Evolutionary conservation across 1,140 invertebrate species (phyloP).

Genomic region (Gonioctena quinquepunctata): DNA sequence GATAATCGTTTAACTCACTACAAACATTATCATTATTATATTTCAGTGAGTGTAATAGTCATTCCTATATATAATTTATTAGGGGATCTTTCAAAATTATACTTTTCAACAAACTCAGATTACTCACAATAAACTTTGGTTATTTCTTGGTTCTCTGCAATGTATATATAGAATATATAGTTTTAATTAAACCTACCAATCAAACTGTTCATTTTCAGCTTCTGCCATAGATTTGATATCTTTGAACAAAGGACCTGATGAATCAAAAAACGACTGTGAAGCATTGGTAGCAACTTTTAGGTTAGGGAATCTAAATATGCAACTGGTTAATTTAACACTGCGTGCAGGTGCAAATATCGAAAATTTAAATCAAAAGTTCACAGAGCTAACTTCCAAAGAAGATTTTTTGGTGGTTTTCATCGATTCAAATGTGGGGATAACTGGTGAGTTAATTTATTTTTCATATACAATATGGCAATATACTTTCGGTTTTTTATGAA

Average conservation of each 20-base stretch:
- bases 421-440: slow-evolving; percentile 31
- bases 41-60: too few relatives aligned
- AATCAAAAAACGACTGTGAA: slow-evolving; percentile 34
- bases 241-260: slow-evolving; percentile 36
- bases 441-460: neutral
- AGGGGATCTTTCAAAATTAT: too few relatives aligned
- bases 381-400: slow-evolving; percentile 34
- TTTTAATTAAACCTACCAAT: too few relatives aligned
- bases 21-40: too few relatives aligned
- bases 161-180: too few relatives aligned
- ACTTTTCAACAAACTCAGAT: too few relatives aligned
- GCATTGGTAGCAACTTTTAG: slow-evolving; percentile 32
- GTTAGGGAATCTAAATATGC: slow-evolving; percentile 36
- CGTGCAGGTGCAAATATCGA: slow-evolving; percentile 31
- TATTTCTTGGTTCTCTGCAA: too few relatives aligned
- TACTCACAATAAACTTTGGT: too few relatives aligned
- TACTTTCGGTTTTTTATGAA: too few relatives aligned
- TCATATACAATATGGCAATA: too few relatives aligned
- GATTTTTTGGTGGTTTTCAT: slow-evolving; percentile 38
- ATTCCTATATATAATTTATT: too few relatives aligned
- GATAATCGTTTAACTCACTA: too few relatives aligned
- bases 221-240: slow-evolving; percentile 37
- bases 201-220: slow-evolving; percentile 28
- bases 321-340: slow-evolving; percentile 40
- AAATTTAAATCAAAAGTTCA: slow-evolving; percentile 37